Evolutionary conservation across 2,113 vertebrate species (phyloP).

Genomic region (Bubo blakistoni): DNA sequence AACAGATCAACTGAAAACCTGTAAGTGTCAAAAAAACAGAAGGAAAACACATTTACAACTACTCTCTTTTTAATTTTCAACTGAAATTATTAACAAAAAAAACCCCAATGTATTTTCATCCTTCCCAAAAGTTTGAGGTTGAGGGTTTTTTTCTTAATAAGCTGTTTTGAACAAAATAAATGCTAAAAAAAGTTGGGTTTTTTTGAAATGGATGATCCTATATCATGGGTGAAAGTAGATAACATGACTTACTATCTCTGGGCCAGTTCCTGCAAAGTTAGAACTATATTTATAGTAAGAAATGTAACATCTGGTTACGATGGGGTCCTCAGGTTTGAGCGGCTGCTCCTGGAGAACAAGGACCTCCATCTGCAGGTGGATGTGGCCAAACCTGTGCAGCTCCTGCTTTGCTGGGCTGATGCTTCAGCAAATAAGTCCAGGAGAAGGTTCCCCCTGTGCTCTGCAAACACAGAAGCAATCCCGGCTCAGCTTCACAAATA

Average conservation of each 20-base stretch:
- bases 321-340: background rate
- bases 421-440: background rate
- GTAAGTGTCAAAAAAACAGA: background rate
- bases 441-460: background rate
- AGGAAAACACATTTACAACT: background rate
- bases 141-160: background rate
- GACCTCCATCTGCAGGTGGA: background rate
- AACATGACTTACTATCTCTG: accelerated
- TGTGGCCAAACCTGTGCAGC: background rate
- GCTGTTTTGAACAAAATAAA: background rate
- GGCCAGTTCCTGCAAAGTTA: background rate
- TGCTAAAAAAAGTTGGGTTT: accelerated
- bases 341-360: background rate
- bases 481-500: background rate
- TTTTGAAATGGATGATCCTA: background rate
- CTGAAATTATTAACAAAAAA: background rate
- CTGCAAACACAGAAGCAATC: background rate
- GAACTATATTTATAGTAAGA: background rate
- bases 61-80: background rate
- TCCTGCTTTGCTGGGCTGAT: background rate
- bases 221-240: background rate
- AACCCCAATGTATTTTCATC: background rate
- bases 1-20: background rate
- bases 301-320: accelerated
- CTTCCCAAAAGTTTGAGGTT: background rate